These are phyloP conservation scores for Phyto melanocephala DNA, from an alignment of 2,888 invertebrate genomes.

Conservation along the genomic window DNA sequence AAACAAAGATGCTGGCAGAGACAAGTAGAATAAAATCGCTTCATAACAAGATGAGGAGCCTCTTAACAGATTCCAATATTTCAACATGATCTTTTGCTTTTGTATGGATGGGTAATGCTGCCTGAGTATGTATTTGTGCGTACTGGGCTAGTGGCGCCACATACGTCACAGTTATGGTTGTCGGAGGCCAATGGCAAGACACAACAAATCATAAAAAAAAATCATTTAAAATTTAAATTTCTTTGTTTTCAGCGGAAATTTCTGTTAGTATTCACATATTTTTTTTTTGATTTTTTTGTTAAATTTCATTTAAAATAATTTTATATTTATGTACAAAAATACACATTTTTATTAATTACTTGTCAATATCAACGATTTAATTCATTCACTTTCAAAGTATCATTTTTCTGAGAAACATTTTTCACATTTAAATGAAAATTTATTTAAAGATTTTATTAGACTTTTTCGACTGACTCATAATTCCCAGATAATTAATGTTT, in stretches of 20 bases:
- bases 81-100: neutral
- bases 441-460: conserved; percentile 48
- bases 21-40: neutral
- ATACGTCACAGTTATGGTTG: conserved; percentile 55
- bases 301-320: neutral
- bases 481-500: neutral
- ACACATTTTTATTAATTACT: conserved; percentile 18
- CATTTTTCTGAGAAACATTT: neutral
- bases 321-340: neutral
- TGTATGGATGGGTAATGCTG: neutral
- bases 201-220: neutral
- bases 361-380: conserved; percentile 34
- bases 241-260: conserved; percentile 22
- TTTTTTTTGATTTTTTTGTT: neutral
- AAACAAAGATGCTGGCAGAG: neutral
- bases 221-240: neutral
- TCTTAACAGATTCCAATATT: conserved; percentile 13
- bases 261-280: neutral
- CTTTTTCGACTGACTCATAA: neutral
- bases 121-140: neutral
- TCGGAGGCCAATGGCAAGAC: conserved; percentile 63
- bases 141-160: conserved; percentile 56
- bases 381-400: neutral
- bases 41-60: conserved; percentile 51
- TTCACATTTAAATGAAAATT: too few species aligned